Base-by-base conservation (phyloP, 2,113 vertebrate genomes). In the Epinephelus lanceolatus region DNA sequence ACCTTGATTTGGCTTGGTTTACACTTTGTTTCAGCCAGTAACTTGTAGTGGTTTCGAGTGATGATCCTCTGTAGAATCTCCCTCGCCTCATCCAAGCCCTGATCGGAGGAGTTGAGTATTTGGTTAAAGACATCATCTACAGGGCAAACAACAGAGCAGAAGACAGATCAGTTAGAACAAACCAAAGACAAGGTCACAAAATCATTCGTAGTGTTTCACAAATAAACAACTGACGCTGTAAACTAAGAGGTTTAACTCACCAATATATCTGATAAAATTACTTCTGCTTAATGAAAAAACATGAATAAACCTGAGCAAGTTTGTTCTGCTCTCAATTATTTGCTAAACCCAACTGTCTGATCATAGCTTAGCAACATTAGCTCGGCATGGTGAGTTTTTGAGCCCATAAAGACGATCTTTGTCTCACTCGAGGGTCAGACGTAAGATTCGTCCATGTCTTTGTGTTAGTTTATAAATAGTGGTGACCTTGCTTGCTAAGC, bases 81-180 rank as follows among this genome's bases (percentile, higher is more conserved):
- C 71, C 21, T 93, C 18, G 97, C 96, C 12, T 94, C 95, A 0
- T 83, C 25, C 90, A 99, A 87, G 0, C 91, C 88, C 0, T 91
- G 73, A 1, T 88, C 0, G 33, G 92, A 89, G 3, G 97, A 96
- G 87, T 97, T 49, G 69, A 97, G 95, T 83, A 99, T 97, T 81
- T 96, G 92, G 84, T 96, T 92, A 91, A 96, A 97, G 77, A 99
- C 87, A 6, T 94, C 84, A 93, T 99, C 97, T 99, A 91, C 23
- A 93, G 91, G 81, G 84, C 5, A 51, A 27, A 15, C 18, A 27
- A 15, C 18, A 7, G 10, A 60, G n/a, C 17, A 14, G n/a, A 67
- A 59, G 19, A 25, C 12, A 56, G 12, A 19, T 40, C 0, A 79
- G 8, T 11, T 21, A 12, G 1, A 33, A 23, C 12, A n/a, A 67